Base-by-base conservation (phyloP, 2,888 invertebrate species). In the Acanthosepion lycidas region DNA sequence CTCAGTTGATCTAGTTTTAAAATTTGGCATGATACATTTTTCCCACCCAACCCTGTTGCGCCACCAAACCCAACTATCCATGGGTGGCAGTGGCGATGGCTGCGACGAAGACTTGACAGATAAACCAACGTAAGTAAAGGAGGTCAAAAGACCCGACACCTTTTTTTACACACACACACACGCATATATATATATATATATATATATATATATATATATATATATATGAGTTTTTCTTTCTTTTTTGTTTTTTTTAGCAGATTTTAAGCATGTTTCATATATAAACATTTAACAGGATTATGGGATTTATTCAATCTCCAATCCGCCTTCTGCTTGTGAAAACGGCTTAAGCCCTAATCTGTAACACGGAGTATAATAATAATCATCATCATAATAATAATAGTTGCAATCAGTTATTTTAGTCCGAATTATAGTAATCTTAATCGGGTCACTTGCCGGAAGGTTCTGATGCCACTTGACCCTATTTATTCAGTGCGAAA, bases 41-140 rank as follows among this genome's bases (percentile, higher is more conserved):
- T 6, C n/a, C 2, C n/a, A 15, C n/a, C 12, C 5, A 4, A 3
- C 12, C 6, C n/a, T 5, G 12, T n/a, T 9, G 0, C 78, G 0
- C 6, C 0, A 23, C 78, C 78, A 6, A 6, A 23, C 3, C n/a
- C 78, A 33, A 12, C 33, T n/a, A 78, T n/a, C 78, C 15, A n/a
- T n/a, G 78, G 78, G n/a, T 78, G 78, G n/a, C 33, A 78, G 78
- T 78, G 78, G 12, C 33, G n/a, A 33, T 78, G 78, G 15, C 12
- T 33, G 15, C 18, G 78, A 78, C 78, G n/a, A 78, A 9, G 78
- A 12, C 78, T 33, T 33, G n/a, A 33, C n/a, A 78, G 78, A 78
- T 78, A 78, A 78, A n/a, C 12, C 12, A 9, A 8, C n/a, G n/a
- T 78, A n/a, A 15, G n/a, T 33, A 15, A 78, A 78, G 78, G 78